phyloP scores from a whole-genome alignment of 1,140 invertebrate species.

The Mycetomoellerius zeteki region DNA sequence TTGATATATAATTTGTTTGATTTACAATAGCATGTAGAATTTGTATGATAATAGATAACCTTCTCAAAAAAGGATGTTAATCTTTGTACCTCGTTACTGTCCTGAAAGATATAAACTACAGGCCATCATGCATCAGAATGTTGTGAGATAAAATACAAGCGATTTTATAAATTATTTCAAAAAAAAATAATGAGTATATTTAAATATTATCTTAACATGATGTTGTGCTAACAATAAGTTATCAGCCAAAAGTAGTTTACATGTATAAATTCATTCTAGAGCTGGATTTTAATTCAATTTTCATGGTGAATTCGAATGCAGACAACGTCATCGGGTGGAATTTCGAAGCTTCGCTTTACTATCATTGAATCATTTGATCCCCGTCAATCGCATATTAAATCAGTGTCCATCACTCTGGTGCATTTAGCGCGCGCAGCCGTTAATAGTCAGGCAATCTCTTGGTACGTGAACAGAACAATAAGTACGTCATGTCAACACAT shows the following conservation, averaged over 20 bases:
- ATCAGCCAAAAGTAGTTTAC: conserved; percentile 36
- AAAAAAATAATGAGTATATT: not conserved
- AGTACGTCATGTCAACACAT: conserved; percentile 74
- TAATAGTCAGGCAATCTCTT: conserved; percentile 74
- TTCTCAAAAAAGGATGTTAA: not conserved
- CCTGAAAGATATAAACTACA: not conserved
- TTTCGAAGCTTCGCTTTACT: conserved; percentile 69
- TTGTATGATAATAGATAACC: conserved; percentile 6
- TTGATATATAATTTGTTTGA: too few species aligned
- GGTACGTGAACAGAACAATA: conserved; percentile 74
- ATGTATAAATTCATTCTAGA: conserved; percentile 23
- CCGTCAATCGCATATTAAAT: conserved; percentile 77
- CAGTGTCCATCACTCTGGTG: conserved; percentile 73
- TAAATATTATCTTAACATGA: not conserved
- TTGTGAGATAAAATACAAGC: not conserved
- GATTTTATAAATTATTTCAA: not conserved
- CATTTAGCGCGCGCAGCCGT: conserved; percentile 69
- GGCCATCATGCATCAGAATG: not conserved
- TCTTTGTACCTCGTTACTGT: not conserved
- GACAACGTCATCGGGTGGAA: conserved; percentile 58
- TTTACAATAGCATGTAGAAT: not conserved
- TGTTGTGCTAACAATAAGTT: conserved; percentile 16
- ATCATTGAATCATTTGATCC: conserved; percentile 77
- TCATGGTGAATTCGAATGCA: conserved; percentile 46
- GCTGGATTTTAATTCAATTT: conserved; percentile 72